These are phyloP conservation scores for Chromis chromis DNA, from an alignment of 2,797 vertebrate genomes.

Conservation along the genomic window DNA sequence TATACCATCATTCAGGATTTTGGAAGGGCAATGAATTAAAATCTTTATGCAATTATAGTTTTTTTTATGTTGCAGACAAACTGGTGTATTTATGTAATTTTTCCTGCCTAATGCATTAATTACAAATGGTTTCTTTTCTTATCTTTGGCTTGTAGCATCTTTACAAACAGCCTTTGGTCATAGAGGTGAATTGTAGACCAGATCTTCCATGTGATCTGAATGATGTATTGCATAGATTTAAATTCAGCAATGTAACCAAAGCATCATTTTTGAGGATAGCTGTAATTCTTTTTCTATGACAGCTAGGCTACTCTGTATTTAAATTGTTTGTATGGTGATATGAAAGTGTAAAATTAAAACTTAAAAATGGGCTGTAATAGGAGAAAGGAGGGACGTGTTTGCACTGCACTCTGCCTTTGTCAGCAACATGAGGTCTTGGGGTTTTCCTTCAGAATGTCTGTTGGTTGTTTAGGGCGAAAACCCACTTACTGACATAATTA, in stretches of 20 bases:
- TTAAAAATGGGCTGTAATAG: not conserved
- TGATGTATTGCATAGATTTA: constrained; percentile 29
- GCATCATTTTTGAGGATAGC: not conserved
- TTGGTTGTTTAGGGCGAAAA: not conserved
- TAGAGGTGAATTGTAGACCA: constrained; percentile 45
- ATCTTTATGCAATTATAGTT: not conserved
- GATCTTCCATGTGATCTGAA: constrained; percentile 31
- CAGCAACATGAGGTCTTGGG: constrained; percentile 1
- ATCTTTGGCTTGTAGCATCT: constrained; percentile 10
- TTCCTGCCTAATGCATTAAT: not conserved
- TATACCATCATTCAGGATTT: constrained; percentile 2
- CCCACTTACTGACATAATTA: not conserved
- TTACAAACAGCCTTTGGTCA: constrained; percentile 32
- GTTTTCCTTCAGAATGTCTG: not conserved
- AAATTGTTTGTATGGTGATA: not conserved
- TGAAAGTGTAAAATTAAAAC: not conserved
- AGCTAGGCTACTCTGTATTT: not conserved
- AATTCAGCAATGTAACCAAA: constrained; percentile 38
- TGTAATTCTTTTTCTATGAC: not conserved
- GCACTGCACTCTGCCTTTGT: not conserved
- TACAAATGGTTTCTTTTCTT: not conserved
- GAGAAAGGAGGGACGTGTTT: not conserved
- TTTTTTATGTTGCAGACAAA: not conserved
- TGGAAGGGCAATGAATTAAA: not conserved
- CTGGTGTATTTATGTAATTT: not conserved